Evolutionary conservation across 1,140 invertebrate species (phyloP), one percentile per base, ranked within the genome.

Genomic region (Drosophila prosaltans): DNA sequence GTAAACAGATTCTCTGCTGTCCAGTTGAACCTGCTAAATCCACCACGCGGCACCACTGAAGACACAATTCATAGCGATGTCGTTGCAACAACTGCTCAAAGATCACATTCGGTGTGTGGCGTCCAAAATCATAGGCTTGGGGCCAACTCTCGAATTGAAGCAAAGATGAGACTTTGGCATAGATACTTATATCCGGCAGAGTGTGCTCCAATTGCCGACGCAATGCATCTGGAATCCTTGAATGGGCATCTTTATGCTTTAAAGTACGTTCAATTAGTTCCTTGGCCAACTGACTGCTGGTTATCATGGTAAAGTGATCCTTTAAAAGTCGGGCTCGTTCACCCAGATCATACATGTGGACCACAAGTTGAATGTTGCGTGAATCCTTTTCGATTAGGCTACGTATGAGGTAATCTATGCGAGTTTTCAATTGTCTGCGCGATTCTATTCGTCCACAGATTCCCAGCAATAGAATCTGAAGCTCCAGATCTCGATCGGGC

Each of bases 41-140:
- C 6, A 92, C 93, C 1, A 94, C 93, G 26, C 95, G 93, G 11
- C 94, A 93, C 95, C 95, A 95, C 55, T 95, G 93, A 21, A 95
- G 91, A 78, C 95, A 95, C 1, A 95, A 72, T 71, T 95, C 94
- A 69, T 93, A 95, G 82, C 95, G 90, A 57, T 90, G 90, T 11
- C 58, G 92, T 92, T 93, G 65, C 90, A 92, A 69, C 91, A 93
- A 30, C 93, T 90, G 74, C 92, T 93, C 62, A 88, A 93, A 94
- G 91, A 95, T 72, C 66, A 93, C 60, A 59, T 81, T 74, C 69
- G 84, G 71, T 54, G 93, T 93, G 70, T 93, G 93, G 1, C 92
- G 83, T 24, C 93, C 93, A 58, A 94, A 93, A 30, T 91, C 91
- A 4, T 63, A 93, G 41, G 71, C 93, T 83, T 81, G 92, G 55